A percentile compares a stretch with the other conserved stretches of the same genome.
These are phyloP conservation scores for Synanceia verrucosa DNA, from an alignment of 2,797 vertebrate species.

Conservation along the genomic window DNA sequence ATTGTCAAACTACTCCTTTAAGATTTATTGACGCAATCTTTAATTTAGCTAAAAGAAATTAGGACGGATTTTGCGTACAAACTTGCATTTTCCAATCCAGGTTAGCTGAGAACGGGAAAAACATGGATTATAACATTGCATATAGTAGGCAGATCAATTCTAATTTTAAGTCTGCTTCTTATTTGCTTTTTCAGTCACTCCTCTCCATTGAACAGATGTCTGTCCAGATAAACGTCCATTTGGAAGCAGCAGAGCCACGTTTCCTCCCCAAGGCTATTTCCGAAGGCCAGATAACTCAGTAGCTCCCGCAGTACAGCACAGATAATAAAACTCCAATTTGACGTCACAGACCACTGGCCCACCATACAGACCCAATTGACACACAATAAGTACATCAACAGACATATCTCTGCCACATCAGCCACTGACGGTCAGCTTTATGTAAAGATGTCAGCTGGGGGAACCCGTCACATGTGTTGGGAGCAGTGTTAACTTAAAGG, in stretches of 20 bases:
- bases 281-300: conserved; percentile 52
- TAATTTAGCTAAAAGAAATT: background rate
- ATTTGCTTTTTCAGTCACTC: conserved; percentile 12
- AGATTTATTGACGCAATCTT: background rate
- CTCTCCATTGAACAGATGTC: conserved; percentile 54
- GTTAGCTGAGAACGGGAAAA: conserved; percentile 1
- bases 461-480: conserved; percentile 27
- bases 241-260: conserved; percentile 40
- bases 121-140: conserved; percentile 6
- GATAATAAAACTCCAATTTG: conserved; percentile 75
- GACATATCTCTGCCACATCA: conserved; percentile 43
- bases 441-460: conserved; percentile 31
- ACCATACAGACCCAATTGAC: conserved; percentile 42
- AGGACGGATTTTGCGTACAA: background rate
- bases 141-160: background rate
- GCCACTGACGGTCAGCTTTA: conserved; percentile 55
- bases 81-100: background rate
- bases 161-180: conserved; percentile 17
- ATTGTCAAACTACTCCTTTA: background rate
- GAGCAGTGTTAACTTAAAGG: conserved; percentile 9
- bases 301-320: conserved; percentile 51
- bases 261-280: conserved; percentile 61
- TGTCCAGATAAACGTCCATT: conserved; percentile 62
- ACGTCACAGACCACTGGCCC: conserved; percentile 42
- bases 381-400: conserved; percentile 52